Conservation (phyloP, 2,113 vertebrate genomes). For the Zapus hudsonius region DNA sequence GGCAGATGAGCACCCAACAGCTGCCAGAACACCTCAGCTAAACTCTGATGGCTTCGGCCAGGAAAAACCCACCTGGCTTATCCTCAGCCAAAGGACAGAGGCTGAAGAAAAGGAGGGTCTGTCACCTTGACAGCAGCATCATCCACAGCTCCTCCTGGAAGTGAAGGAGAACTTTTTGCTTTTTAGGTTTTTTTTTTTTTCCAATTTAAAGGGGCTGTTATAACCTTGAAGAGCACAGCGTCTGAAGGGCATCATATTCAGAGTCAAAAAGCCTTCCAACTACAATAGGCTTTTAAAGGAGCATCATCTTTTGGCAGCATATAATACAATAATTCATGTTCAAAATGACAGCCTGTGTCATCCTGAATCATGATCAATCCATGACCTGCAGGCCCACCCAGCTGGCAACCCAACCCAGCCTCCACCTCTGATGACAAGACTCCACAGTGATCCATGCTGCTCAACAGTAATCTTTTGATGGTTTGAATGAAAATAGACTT, state of each 20-base stretch:
- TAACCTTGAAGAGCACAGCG: constrained; percentile 4
- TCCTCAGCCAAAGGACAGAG: not conserved
- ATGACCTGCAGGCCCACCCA: not conserved
- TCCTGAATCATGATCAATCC: not conserved
- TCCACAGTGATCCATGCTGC: not conserved
- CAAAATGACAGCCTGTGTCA: constrained; percentile 24
- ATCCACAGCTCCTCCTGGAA: not conserved
- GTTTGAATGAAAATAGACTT: constrained; percentile 44
- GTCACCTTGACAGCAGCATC: not conserved
- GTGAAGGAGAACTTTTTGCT: not conserved
- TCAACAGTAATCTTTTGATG: not conserved
- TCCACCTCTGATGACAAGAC: not conserved
- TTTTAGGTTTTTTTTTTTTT: too few relatives aligned
- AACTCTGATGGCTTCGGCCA: not conserved
- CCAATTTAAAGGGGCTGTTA: not conserved
- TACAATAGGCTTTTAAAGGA: constrained; percentile 32
- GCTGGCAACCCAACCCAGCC: not conserved
- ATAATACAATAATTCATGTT: constrained; percentile 11
- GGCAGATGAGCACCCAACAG: not conserved
- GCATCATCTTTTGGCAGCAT: constrained; percentile 10
- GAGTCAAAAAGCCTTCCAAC: not conserved
- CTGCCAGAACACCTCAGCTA: not conserved
- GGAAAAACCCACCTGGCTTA: not conserved
- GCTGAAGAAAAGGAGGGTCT: not conserved
- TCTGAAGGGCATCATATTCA: not conserved